Base-by-base conservation (phyloP, 2,797 vertebrate genomes). In the Xyrichtys novacula region DNA sequence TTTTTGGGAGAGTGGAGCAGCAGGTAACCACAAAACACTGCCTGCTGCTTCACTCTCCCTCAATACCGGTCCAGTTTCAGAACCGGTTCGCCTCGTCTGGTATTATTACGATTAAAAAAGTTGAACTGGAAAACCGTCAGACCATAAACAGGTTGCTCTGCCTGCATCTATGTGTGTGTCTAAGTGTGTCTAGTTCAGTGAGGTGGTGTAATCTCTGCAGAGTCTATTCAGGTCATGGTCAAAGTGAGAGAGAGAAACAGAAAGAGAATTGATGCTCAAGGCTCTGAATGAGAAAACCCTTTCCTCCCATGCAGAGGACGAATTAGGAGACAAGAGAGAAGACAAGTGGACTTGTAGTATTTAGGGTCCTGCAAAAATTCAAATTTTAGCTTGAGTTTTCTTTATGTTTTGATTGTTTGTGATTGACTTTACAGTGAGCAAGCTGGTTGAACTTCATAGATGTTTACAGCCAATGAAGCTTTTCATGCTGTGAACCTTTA, bases 221-320 rank as follows among this genome's bases (percentile, higher is more conserved):
- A 91, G 80, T 43, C 66, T 88, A 92, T 93, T 83, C 86, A 92
- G 92, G 92, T 91, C 93, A 93, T 47, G 85, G 89, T 92, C 90
- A 90, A 78, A 89, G 43, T 26, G 67, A 73, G 54, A 78, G 31
- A 54, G 5, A 76, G 48, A 61, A 2, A 28, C 48, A 15, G 38
- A 59, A 29, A 50, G 28, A 36, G 46, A 67, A 22, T 47, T 0
- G 31, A 74, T 25, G 65, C 73, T 22, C 29, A 38, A 28, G 55
- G 53, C 65, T 57, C 28, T 74, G 19, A 26, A 50, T 36, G 78
- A 84, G 80, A 81, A 81, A 77, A 59, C 28, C 76, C 82, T 42
- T 47, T 54, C 39, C 46, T 49, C 31, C 43, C 28, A 71, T n/a
- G 80, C 74, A 28, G 19, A 65, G 46, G 54, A 71, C 26, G 52